phyloP scores from a whole-genome alignment of 2,113 vertebrate species.

The Pagrus major region DNA sequence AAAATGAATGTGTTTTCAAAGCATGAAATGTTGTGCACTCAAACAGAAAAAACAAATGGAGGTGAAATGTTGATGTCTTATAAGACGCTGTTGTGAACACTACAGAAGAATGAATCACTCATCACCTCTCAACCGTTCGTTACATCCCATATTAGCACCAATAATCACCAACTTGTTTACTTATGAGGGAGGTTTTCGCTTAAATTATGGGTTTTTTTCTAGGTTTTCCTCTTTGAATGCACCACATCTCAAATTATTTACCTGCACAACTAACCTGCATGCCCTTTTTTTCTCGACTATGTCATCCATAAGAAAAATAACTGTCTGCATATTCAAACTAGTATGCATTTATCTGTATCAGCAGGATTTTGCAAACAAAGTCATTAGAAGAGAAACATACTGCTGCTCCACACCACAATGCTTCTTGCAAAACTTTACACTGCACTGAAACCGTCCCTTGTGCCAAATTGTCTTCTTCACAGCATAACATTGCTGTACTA shows the following conservation, averaged over 20 bases:
- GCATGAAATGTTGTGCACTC: not conserved
- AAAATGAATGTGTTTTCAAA: slow-evolving; percentile 29
- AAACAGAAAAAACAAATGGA: not conserved
- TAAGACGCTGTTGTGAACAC: not conserved
- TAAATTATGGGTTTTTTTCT: too few species aligned
- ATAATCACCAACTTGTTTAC: too few species aligned
- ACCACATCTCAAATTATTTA: not conserved
- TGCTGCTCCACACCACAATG: not conserved
- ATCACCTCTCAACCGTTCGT: not conserved
- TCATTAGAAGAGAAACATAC: slow-evolving; percentile 3
- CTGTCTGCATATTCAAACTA: not conserved
- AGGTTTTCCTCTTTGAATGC: not conserved
- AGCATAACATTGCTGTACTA: slow-evolving; percentile 48
- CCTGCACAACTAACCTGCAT: not conserved
- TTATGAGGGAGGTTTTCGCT: too few species aligned
- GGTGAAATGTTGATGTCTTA: not conserved
- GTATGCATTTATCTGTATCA: slow-evolving; percentile 7
- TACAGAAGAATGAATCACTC: not conserved
- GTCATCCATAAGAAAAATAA: not conserved
- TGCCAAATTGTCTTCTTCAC: slow-evolving; percentile 42
- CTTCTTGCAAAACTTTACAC: slow-evolving; percentile 26
- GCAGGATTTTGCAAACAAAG: not conserved
- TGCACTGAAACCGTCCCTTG: slow-evolving; percentile 9
- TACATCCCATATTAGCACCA: not conserved
- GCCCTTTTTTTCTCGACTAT: not conserved